phyloP scores from a whole-genome alignment of 2,113 vertebrate species.

The Phaetusa simplex region DNA sequence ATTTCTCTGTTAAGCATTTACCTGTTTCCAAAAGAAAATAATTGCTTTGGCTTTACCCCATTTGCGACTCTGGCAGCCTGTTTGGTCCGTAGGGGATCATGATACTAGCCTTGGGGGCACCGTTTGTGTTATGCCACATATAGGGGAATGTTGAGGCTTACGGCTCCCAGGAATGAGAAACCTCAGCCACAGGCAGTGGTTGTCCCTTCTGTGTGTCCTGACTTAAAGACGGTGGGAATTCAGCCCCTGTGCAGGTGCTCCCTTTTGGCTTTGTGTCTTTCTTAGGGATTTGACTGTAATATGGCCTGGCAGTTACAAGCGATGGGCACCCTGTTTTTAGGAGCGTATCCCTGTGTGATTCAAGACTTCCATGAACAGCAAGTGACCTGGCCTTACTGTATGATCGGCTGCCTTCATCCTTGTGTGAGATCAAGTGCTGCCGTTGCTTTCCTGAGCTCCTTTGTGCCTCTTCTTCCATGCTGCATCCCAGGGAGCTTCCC shows the following conservation, averaged over 20 bases:
- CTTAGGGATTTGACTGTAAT: neutral
- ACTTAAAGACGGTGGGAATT: neutral
- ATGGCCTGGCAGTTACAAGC: neutral
- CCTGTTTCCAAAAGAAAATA: neutral
- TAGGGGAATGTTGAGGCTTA: neutral
- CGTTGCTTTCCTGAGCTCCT: neutral
- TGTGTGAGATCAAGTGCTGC: neutral
- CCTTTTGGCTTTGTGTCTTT: neutral
- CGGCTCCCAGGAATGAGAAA: neutral
- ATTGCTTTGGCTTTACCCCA: neutral
- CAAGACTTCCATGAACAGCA: neutral
- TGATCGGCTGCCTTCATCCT: neutral
- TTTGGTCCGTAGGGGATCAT: neutral
- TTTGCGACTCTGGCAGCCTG: neutral
- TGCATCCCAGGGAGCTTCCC: neutral
- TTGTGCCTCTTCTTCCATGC: neutral
- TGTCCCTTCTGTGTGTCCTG: neutral
- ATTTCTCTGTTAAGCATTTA: neutral
- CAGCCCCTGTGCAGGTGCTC: neutral
- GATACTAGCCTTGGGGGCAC: neutral
- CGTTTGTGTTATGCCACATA: neutral
- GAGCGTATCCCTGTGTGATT: neutral
- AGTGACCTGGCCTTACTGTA: neutral
- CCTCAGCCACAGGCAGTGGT: neutral
- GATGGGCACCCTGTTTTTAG: neutral